phyloP scores from a whole-genome alignment of 2,888 invertebrate genomes.

The Pandemis cinnamomeana region DNA sequence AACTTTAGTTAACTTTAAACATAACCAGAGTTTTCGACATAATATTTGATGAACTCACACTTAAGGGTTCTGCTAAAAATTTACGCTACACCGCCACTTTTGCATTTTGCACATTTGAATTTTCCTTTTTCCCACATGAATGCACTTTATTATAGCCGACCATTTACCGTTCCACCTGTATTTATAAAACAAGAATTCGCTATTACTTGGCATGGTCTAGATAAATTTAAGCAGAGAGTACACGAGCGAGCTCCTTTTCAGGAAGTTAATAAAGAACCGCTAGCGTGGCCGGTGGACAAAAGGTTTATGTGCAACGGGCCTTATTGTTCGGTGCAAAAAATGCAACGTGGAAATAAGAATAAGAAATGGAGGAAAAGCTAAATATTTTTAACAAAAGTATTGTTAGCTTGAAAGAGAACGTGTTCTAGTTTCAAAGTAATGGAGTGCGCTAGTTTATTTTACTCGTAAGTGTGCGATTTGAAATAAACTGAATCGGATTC shows the following conservation, averaged over 20 bases:
- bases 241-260: constrained; percentile 29
- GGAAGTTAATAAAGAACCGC: constrained; percentile 39
- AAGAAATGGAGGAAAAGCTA: not conserved
- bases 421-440: not conserved
- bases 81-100: no score
- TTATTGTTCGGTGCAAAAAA: constrained; percentile 35
- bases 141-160: not conserved
- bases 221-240: constrained; percentile 9
- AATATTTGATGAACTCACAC: no score
- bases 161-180: not conserved
- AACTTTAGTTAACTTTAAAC: no score
- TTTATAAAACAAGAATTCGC: constrained; percentile 14
- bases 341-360: constrained; percentile 13
- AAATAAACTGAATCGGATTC: no score
- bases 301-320: constrained; percentile 23
- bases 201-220: constrained; percentile 35
- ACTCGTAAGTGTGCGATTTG: not conserved
- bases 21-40: no score
- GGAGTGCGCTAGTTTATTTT: not conserved
- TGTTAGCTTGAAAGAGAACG: not conserved
- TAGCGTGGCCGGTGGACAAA: constrained; percentile 36
- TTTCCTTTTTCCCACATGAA: not conserved
- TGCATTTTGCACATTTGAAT: no score
- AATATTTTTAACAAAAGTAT: not conserved
- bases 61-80: no score